phyloP scores from a whole-genome alignment of 2,113 vertebrate genomes.

The Tichodroma muraria region DNA sequence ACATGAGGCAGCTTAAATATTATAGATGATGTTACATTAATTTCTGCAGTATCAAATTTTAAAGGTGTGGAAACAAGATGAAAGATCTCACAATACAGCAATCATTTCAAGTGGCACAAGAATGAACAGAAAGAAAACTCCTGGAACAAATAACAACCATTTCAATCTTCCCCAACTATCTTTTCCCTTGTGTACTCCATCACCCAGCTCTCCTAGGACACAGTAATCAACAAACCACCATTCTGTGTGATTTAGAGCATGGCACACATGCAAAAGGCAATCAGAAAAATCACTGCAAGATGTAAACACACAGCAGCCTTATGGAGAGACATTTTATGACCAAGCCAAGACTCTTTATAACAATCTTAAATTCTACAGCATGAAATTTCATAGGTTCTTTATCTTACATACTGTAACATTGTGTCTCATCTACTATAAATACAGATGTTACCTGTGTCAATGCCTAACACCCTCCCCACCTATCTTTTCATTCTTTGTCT shows the following conservation, averaged over 20 bases:
- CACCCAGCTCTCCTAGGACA: neutral
- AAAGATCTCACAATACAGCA: neutral
- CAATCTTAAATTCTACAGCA: neutral
- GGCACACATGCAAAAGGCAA: neutral
- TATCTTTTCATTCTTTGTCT: neutral
- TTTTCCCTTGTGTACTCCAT: neutral
- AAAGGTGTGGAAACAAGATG: neutral
- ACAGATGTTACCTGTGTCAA: neutral
- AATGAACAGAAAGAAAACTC: neutral
- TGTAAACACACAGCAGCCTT: neutral
- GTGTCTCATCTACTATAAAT: neutral
- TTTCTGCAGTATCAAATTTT: conserved; percentile 5
- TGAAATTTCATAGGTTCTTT: neutral
- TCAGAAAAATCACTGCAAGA: neutral
- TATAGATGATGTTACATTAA: neutral
- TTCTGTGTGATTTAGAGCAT: neutral
- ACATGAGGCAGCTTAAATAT: neutral
- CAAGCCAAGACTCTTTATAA: neutral
- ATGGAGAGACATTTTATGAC: neutral
- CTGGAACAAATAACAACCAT: neutral
- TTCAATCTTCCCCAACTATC: neutral
- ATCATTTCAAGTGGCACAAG: neutral
- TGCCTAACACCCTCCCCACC: neutral
- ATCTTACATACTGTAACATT: neutral
- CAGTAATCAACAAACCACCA: neutral